Conservation (phyloP, 2,797 vertebrate genomes). For the Enteromius unitaeniatus region DNA sequence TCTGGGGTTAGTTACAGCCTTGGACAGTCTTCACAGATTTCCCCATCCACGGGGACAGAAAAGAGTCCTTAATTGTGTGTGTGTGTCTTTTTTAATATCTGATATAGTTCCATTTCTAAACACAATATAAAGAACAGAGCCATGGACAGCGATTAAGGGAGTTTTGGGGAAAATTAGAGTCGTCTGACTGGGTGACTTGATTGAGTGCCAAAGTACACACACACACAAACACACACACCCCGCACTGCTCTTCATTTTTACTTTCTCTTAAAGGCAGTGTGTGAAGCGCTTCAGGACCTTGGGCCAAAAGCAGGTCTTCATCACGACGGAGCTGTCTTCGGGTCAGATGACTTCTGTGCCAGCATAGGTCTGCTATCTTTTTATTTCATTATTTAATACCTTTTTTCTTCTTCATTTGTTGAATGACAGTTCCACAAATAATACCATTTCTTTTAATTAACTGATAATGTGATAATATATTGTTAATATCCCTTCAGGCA, state of each 20-base stretch:
- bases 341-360: slow-evolving; percentile 98
- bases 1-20: slow-evolving; percentile 53
- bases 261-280: slow-evolving; percentile 85
- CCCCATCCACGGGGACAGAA: slow-evolving; percentile 31
- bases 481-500: not conserved
- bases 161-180: slow-evolving; percentile 57
- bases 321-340: slow-evolving; percentile 94
- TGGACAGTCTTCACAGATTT: slow-evolving; percentile 59
- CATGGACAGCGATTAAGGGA: slow-evolving; percentile 58
- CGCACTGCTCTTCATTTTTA: slow-evolving; percentile 55
- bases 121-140: slow-evolving; percentile 49
- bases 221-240: slow-evolving; percentile 32
- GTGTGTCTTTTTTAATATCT: slow-evolving; percentile 50
- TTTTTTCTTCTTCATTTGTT: not conserved
- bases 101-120: slow-evolving; percentile 58
- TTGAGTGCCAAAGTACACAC: slow-evolving; percentile 56
- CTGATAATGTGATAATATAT: not conserved
- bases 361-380: slow-evolving; percentile 86
- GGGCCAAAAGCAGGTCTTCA: slow-evolving; percentile 84
- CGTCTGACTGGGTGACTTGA: slow-evolving; percentile 61
- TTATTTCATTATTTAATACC: not conserved
- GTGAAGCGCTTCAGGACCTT: slow-evolving; percentile 83
- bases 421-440: not conserved
- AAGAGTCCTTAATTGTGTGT: slow-evolving; percentile 56
- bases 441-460: not conserved